Evolutionary conservation across 30 jellyfish, hydroid and myxozoan species (phyloP).

Genomic region (Aurelia coerulea): DNA sequence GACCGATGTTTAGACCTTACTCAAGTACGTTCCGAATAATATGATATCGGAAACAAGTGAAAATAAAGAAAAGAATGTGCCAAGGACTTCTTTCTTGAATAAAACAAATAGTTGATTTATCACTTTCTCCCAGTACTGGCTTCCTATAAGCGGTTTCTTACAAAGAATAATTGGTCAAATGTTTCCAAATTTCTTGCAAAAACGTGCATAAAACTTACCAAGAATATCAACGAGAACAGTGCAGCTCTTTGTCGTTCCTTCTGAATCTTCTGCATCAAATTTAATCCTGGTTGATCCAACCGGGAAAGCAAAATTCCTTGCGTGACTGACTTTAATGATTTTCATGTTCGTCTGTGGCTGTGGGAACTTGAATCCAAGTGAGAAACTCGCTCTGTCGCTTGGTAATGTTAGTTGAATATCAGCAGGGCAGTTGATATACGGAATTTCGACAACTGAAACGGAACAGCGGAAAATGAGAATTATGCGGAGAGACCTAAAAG

Average conservation of each 20-base stretch:
- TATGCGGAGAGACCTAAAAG: no score
- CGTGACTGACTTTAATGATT: constrained; percentile 51
- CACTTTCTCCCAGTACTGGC: no score
- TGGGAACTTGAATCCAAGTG: constrained; percentile 67
- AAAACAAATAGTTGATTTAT: no score
- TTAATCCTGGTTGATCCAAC: constrained; percentile 75
- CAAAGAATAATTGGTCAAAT: no score
- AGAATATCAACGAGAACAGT: constrained; percentile 60
- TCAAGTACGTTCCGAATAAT: no score
- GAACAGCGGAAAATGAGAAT: not conserved
- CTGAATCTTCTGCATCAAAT: constrained; percentile 64
- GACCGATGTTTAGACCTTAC: no score
- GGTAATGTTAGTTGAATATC: constrained; percentile 74
- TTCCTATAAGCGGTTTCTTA: no score
- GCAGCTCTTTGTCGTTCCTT: constrained; percentile 67
- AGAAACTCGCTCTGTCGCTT: constrained; percentile 28
- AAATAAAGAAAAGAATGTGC: no score
- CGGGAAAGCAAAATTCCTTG: constrained; percentile 56
- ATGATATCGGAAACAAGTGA: no score
- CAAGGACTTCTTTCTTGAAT: no score
- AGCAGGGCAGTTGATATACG: constrained; percentile 92
- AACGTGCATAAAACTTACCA: constrained; percentile 53
- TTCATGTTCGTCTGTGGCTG: constrained; percentile 94
- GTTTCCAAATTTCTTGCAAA: no score
- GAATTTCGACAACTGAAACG: constrained; percentile 71